Evolutionary conservation across 2,888 invertebrate species (phyloP), one percentile per base, ranked within the genome.

Genomic region (Ptychoptera albimana): DNA sequence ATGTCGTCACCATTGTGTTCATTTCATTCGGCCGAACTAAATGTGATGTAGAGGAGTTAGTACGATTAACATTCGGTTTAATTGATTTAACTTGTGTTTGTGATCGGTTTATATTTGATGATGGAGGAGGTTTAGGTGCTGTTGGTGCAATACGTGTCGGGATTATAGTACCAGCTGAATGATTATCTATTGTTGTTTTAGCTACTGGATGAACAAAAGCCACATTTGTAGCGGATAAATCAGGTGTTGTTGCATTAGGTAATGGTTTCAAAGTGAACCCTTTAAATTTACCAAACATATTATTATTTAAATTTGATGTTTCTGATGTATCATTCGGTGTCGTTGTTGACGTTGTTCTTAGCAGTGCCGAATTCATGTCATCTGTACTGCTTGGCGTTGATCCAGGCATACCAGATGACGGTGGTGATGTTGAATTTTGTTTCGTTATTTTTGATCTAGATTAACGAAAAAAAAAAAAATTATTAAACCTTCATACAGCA

Each of bases 271-370:
- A 70, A 1, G 82, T 79, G 62, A 88, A 89, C 1, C 88, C 88
- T 63, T 84, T 85, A 66, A 86, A 87, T 55, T 86, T 82, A 1
- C 88, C 88, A 60, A 86, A 86, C 65, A 88, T 78, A 55, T 79
- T 79, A 47, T 65, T 68, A 53, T 68, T 68, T 52, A 64, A 53
- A 39, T 67, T 64, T 1, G 69, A 68, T 12, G 70, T 60, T 1
- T 71, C 70, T 14, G 67, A 69, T n/a, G 41, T 41, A 13, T 64
- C 51, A 31, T 64, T 62, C 71, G 0, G 71, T 67, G n/a, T n/a
- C n/a, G n/a, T n/a, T n/a, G n/a, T n/a, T n/a, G n/a, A n/a, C 44
- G 74, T 72, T 11, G 69, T 69, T 45, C 74, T 69, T 0, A 81
- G 63, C 0, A 81, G 61, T 7, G 80, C 79, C 12, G 80, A 80